These are phyloP conservation scores for Mus spretus DNA, from an alignment of 2,797 vertebrate genomes.

Conservation along the genomic window DNA sequence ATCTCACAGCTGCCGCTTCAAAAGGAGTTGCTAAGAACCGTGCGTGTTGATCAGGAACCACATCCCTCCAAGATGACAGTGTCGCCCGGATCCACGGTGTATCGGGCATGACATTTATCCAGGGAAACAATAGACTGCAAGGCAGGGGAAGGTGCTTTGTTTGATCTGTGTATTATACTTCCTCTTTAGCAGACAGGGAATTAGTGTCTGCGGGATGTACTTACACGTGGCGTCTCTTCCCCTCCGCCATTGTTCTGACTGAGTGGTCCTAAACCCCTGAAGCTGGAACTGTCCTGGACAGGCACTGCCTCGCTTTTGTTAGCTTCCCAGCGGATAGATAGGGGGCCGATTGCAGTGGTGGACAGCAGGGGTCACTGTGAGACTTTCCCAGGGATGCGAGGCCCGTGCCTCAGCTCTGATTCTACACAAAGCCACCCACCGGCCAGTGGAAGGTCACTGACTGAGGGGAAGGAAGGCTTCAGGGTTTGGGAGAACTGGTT, in stretches of 20 bases:
- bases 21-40: rapidly evolving
- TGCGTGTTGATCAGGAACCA: neutral
- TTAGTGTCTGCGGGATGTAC: rapidly evolving
- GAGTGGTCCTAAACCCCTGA: slow-evolving; percentile 15
- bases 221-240: rapidly evolving
- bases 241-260: neutral
- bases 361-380: slow-evolving; percentile 89
- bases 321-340: rapidly evolving
- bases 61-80: neutral
- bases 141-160: neutral
- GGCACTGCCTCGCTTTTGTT: slow-evolving; percentile 55
- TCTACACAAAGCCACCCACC: slow-evolving; percentile 28
- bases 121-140: slow-evolving; percentile 53
- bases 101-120: neutral
- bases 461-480: neutral
- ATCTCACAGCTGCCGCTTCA: neutral
- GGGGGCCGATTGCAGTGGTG: neutral
- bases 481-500: neutral
- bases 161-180: neutral
- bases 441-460: slow-evolving; percentile 19
- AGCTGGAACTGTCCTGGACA: neutral
- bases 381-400: slow-evolving; percentile 77
- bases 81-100: neutral
- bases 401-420: neutral
- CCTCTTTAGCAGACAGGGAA: slow-evolving; percentile 15